Evolutionary conservation across 2,888 invertebrate species (phyloP).

Genomic region (Pardosa pseudoannulata): DNA sequence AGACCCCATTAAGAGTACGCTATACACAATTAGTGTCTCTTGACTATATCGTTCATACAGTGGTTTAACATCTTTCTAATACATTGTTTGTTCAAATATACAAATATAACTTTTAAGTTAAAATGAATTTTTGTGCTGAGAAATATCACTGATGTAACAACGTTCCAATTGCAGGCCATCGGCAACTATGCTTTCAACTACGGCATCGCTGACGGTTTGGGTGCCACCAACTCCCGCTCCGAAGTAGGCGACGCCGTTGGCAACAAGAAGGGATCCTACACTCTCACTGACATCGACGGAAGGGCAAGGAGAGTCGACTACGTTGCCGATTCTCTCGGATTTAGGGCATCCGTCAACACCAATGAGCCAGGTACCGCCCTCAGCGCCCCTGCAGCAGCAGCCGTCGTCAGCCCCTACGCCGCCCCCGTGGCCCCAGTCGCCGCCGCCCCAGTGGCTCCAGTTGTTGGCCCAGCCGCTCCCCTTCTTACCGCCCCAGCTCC

Average conservation of each 20-base stretch:
- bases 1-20: too few relatives aligned
- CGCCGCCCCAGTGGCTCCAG: background rate
- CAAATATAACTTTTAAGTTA: too few relatives aligned
- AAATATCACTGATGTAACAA: too few relatives aligned
- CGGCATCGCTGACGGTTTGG: slow-evolving; percentile 61
- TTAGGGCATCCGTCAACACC: slow-evolving; percentile 19
- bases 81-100: too few relatives aligned
- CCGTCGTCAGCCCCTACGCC: slow-evolving; percentile 2
- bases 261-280: slow-evolving; percentile 22
- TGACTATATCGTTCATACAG: too few relatives aligned
- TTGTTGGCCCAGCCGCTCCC: background rate
- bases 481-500: background rate
- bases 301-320: slow-evolving; percentile 12
- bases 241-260: slow-evolving; percentile 16
- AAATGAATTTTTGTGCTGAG: too few relatives aligned
- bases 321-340: slow-evolving; percentile 13
- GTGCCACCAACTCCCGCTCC: slow-evolving; percentile 46
- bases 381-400: slow-evolving; percentile 11
- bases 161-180: slow-evolving; percentile 36
- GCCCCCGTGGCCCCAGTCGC: background rate
- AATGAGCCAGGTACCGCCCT: slow-evolving; percentile 19
- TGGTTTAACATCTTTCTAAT: too few relatives aligned
- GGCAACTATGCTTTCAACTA: slow-evolving; percentile 72
- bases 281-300: slow-evolving; percentile 8
- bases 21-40: too few relatives aligned